phyloP scores from a whole-genome alignment of 1,140 invertebrate genomes.

The Leptopilina boulardi region DNA sequence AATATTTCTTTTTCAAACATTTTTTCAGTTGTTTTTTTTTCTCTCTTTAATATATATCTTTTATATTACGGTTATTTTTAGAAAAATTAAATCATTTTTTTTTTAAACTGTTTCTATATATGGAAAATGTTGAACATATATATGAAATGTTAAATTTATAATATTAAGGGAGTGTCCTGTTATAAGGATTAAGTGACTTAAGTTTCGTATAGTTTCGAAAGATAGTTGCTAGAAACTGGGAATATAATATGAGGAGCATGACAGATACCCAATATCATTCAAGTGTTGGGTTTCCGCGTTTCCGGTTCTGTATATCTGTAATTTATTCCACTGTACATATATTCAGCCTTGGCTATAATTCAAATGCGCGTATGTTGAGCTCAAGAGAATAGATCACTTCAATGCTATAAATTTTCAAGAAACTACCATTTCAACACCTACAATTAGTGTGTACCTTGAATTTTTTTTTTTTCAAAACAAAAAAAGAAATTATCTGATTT shows the following conservation, averaged over 20 bases:
- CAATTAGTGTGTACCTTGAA: background rate
- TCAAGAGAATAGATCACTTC: conserved; percentile 16
- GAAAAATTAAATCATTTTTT: no score
- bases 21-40: no score
- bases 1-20: no score
- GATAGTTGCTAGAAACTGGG: conserved; percentile 16
- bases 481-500: no score
- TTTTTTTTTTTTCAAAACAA: background rate
- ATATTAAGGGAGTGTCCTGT: background rate
- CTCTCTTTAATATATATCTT: no score
- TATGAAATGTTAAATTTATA: background rate
- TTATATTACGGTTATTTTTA: no score
- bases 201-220: conserved; percentile 15
- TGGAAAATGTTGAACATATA: background rate
- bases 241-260: conserved; percentile 24
- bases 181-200: background rate
- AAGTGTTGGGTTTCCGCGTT: conserved; percentile 19
- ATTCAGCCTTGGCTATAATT: conserved; percentile 22
- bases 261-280: conserved; percentile 27
- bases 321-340: conserved; percentile 16
- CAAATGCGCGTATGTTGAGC: background rate
- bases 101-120: no score
- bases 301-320: conserved; percentile 29
- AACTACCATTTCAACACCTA: background rate
- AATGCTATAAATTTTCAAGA: conserved; percentile 26